A percentile compares a stretch with the other conserved stretches of the same genome.
Evolutionary conservation across 2,113 vertebrate species (phyloP).

Genomic region (Toxotes jaculatrix): DNA sequence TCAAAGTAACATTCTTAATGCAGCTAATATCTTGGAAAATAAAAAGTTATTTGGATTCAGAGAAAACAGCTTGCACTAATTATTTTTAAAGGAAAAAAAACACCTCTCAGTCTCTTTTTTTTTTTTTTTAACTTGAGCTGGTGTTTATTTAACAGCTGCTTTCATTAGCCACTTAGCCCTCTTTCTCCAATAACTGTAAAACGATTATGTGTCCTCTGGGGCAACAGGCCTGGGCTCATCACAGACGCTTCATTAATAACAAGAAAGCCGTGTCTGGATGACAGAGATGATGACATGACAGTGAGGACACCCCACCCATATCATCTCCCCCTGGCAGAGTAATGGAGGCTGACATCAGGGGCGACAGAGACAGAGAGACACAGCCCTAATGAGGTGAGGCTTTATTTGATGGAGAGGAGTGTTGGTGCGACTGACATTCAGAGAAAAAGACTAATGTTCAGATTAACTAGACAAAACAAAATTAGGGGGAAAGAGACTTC

Average conservation of each 20-base stretch:
- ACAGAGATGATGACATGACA: conserved; percentile 60
- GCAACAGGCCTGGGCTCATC: conserved; percentile 65
- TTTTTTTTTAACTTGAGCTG: conserved; percentile 45
- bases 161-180: conserved; percentile 76
- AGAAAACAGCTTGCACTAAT: conserved; percentile 52
- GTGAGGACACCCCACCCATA: conserved; percentile 44
- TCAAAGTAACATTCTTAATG: not conserved
- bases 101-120: conserved; percentile 17
- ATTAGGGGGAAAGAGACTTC: conserved; percentile 20
- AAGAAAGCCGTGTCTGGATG: conserved; percentile 39
- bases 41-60: not conserved
- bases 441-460: conserved; percentile 23
- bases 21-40: conserved; percentile 21
- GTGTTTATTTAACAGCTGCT: conserved; percentile 80
- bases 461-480: conserved; percentile 43
- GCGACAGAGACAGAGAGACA: conserved; percentile 37
- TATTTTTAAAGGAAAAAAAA: conserved; percentile 49
- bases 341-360: conserved; percentile 66
- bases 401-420: conserved; percentile 41
- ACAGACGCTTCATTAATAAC: conserved; percentile 78
- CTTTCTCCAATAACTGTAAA: conserved; percentile 73
- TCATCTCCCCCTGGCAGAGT: conserved; percentile 43
- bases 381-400: conserved; percentile 68
- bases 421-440: conserved; percentile 35
- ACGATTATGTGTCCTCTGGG: conserved; percentile 68